Evolutionary conservation across 2,113 vertebrate genomes (phyloP), one percentile per base, ranked within the genome.

Genomic region (Megaleporinus macrocephalus): DNA sequence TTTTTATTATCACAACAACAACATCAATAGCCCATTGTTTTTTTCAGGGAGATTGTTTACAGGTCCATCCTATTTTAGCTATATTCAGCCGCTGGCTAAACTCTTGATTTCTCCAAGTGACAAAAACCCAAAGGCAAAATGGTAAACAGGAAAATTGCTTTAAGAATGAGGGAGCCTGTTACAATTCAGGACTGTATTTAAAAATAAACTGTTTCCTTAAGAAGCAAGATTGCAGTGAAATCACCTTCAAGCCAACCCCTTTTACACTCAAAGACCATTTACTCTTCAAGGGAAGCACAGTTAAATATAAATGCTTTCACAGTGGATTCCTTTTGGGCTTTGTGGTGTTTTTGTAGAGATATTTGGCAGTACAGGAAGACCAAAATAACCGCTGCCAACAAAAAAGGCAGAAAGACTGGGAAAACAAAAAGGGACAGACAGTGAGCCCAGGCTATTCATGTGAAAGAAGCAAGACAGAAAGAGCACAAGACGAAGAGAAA

Each of bases 301-400:
- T 57, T 76, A 26, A 59, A 22, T 72, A 71, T 65, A 33, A 81
- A 68, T 13, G 30, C 61, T 44, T 81, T 81, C 33, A 81, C 11
- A 81, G 14, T 27, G 30, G 59, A 77, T 27, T 72, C 62, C 36
- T 69, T 55, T 74, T 74, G 30, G 7, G n/a, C 15, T 41, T 76
- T 80, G 72, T 59, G 22, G 41, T 72, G 55, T 76, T 84, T 62
- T 80, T 71, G 26, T 41, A n/a, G 24, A 51, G 55, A n/a, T 29
- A 59, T 33, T 24, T 74, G 30, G 66, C 73, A 76, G 41, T 30
- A 55, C 62, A 76, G 61, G 36, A 27, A 59, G 51, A 73, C 61
- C 69, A 73, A 82, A 82, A 75, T 70, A 85, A 75, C 76, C n/a
- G 53, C 51, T 15, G 70, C 41, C 55, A 57, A 29, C 22, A 75